Percentiles rank a stretch among this genome's conserved stretches.
These are phyloP conservation scores for Pygoscelis adeliae DNA, from an alignment of 2,113 vertebrate genomes.

Conservation along the genomic window DNA sequence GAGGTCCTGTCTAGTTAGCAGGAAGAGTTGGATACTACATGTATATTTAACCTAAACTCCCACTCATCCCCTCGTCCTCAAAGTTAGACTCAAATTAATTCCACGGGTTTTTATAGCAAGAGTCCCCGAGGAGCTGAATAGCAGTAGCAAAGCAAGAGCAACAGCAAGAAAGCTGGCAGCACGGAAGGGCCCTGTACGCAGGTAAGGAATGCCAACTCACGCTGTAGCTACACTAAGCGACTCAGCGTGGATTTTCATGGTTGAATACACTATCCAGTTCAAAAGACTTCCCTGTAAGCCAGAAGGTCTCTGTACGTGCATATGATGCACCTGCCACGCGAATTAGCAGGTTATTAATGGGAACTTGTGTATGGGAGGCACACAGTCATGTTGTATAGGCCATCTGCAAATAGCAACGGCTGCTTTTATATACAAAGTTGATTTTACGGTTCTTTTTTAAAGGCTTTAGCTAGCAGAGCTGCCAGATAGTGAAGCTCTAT, in stretches of 20 bases:
- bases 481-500: too few species aligned
- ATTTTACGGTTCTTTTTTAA: not conserved
- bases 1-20: not conserved
- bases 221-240: not conserved
- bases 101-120: not conserved
- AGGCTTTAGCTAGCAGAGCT: not conserved
- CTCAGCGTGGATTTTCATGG: not conserved
- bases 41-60: not conserved
- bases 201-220: not conserved
- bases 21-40: not conserved
- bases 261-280: not conserved
- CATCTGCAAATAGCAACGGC: not conserved
- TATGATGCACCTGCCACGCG: fast-evolving
- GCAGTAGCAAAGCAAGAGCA: not conserved
- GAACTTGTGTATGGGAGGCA: not conserved
- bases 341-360: not conserved
- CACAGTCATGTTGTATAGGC: not conserved
- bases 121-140: not conserved
- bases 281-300: not conserved
- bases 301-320: not conserved
- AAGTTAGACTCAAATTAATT: not conserved
- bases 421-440: not conserved
- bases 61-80: not conserved
- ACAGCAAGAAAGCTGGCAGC: not conserved
- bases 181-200: fast-evolving